Evolutionary conservation across 2,888 invertebrate genomes (phyloP), one percentile per base, ranked within the genome.

Genomic region (Sphaeridia pumilis): DNA sequence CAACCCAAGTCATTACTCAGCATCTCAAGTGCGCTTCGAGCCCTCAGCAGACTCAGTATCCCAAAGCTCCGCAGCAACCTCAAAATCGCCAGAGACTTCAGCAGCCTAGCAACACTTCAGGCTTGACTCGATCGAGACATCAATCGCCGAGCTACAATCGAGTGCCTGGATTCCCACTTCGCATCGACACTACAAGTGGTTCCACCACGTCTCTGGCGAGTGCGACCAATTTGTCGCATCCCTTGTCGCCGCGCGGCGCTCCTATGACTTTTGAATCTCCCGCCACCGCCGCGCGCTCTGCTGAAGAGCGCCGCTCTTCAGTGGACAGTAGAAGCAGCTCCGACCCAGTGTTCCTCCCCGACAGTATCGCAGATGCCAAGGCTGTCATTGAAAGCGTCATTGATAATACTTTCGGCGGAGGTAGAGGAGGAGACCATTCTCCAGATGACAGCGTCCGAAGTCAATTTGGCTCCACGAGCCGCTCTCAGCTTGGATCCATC

Each of bases 161-260:
- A 31, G 20, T 63, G 21, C 89, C 89, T 46, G 90, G 89, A 17
- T 89, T 89, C 73, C 89, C 89, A 58, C 87, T 88, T 69, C 59
- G 69, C 17, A 65, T 68, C 27, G 56, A 59, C 12, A 47, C 28
- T n/a, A 46, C 21, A 28, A 42, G 45, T 41, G 42, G 21, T 20
- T 26, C 43, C 20, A 43, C 28, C 12, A 38, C 27, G n/a, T 14
- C 25, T 21, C 41, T 38, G 12, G 4, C 17, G 24, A 27, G 20
- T n/a, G n/a, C 41, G 12, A 49, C n/a, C 14, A 34, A 17, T 21
- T 3, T 22, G 14, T 12, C 22, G 25, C 24, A 17, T 34, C 26
- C n/a, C n/a, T 25, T 5, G 27, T 21, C 20, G 14, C 25, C 26
- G 17, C 4, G 17, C 10, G 25, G 4, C n/a, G 42, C n/a, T n/a